These are phyloP conservation scores for Watsonalla binaria DNA, from an alignment of 2,888 invertebrate species.

Conservation along the genomic window DNA sequence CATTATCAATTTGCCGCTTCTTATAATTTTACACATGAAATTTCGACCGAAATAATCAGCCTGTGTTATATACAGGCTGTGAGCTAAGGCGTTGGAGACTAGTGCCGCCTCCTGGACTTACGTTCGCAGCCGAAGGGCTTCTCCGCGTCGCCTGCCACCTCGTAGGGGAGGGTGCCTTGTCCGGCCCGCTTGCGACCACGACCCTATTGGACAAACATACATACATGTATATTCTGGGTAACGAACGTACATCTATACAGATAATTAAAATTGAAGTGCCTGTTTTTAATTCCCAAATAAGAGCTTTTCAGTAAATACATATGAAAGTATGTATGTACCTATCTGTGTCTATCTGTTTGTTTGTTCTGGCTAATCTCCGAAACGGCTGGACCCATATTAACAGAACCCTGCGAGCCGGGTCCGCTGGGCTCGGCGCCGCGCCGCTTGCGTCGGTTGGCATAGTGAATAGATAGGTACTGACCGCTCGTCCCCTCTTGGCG, in stretches of 20 bases:
- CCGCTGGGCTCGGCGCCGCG: slow-evolving; percentile 87
- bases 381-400: too few relatives aligned
- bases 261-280: too few relatives aligned
- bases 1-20: background rate
- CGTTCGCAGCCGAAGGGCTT: slow-evolving; percentile 95
- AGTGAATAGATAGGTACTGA: slow-evolving; percentile 48
- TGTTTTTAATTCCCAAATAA: too few relatives aligned
- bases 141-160: slow-evolving; percentile 86
- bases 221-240: background rate
- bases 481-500: slow-evolving; percentile 59
- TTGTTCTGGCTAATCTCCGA: too few relatives aligned
- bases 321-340: too few relatives aligned
- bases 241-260: too few relatives aligned
- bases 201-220: slow-evolving; percentile 44
- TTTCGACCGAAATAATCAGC: slow-evolving; percentile 4
- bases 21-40: background rate
- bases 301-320: too few relatives aligned
- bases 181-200: slow-evolving; percentile 75
- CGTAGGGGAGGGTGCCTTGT: slow-evolving; percentile 74
- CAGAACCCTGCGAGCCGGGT: slow-evolving; percentile 88
- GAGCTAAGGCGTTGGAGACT: slow-evolving; percentile 34
- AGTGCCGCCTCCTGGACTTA: slow-evolving; percentile 81
- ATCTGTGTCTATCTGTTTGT: too few relatives aligned
- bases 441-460: slow-evolving; percentile 87
- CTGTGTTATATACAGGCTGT: slow-evolving; percentile 22